Conservation (phyloP, 2,888 invertebrate species). For the Leptopilina drosophilae region DNA sequence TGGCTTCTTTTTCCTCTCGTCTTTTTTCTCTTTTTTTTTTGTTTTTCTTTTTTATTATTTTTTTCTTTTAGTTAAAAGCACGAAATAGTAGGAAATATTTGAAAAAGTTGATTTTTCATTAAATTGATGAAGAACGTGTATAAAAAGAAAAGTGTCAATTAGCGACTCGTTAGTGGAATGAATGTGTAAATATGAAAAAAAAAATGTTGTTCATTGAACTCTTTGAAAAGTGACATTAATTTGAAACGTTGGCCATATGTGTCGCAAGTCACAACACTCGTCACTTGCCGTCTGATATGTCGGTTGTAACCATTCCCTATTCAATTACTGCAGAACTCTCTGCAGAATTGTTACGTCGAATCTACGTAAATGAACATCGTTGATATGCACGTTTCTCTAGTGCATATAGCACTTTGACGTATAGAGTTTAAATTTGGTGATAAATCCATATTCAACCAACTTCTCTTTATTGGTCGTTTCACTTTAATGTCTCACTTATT, state of each 20-base stretch:
- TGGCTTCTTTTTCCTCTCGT: too few relatives aligned
- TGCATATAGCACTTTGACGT: background rate
- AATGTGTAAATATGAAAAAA: slow-evolving; percentile 6
- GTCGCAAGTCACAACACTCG: slow-evolving; percentile 56
- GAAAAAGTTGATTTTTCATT: background rate
- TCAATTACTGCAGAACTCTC: slow-evolving; percentile 59
- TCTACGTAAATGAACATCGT: slow-evolving; percentile 53
- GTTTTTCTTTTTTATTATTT: background rate
- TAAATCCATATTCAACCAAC: background rate
- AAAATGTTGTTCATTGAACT: background rate
- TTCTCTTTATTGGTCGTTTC: background rate
- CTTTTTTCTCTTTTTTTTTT: too few relatives aligned
- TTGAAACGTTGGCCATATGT: slow-evolving; percentile 26
- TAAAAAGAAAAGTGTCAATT: slow-evolving; percentile 1
- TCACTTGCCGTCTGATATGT: slow-evolving; percentile 56
- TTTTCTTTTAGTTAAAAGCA: background rate
- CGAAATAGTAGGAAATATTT: background rate
- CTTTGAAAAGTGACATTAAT: slow-evolving; percentile 24
- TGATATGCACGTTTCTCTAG: slow-evolving; percentile 16
- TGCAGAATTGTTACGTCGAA: slow-evolving; percentile 55
- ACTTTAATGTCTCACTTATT: background rate
- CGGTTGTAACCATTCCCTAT: slow-evolving; percentile 60
- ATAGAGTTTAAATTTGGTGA: slow-evolving; percentile 11
- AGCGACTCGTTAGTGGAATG: background rate
- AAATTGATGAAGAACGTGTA: background rate